Conservation (phyloP, 2,888 invertebrate genomes). For the Melanotus villosus region DNA sequence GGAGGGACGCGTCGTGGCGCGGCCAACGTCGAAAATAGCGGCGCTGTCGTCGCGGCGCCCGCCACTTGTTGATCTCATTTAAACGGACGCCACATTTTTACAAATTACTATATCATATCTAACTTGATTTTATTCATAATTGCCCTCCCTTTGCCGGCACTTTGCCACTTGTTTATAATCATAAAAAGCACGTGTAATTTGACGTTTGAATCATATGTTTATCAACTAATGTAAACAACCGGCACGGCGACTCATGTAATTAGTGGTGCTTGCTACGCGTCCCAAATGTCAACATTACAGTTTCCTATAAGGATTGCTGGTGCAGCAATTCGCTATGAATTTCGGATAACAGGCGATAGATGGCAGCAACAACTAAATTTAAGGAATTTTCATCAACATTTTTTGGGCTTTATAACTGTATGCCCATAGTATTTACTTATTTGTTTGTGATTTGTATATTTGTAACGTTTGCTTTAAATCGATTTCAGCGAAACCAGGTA, state of each 20-base stretch:
- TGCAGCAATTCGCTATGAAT: not conserved
- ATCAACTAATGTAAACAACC: conserved; percentile 40
- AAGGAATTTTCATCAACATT: too few relatives aligned
- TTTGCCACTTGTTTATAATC: conserved; percentile 11
- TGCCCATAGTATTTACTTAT: too few relatives aligned
- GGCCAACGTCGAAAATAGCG: conserved; percentile 68
- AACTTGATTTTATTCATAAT: not conserved
- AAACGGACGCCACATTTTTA: conserved; percentile 46
- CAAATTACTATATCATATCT: not conserved
- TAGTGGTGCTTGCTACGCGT: conserved; percentile 3
- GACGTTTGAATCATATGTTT: conserved; percentile 45
- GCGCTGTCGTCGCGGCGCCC: conserved; percentile 69
- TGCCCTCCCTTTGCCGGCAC: not conserved
- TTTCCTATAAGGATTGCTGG: not conserved
- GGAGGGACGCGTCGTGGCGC: conserved; percentile 68
- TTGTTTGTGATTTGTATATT: too few relatives aligned
- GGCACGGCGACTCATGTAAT: conserved; percentile 15
- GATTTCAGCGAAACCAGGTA: too few relatives aligned
- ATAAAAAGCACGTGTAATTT: conserved; percentile 39
- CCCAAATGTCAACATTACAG: conserved; percentile 1
- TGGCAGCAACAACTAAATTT: too few relatives aligned
- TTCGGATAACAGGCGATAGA: too few relatives aligned
- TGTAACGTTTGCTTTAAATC: too few relatives aligned
- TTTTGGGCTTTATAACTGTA: too few relatives aligned
- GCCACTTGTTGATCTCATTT: conserved; percentile 61